These are phyloP conservation scores for Caradrina kadenii DNA, from an alignment of 2,888 invertebrate genomes.

Conservation along the genomic window DNA sequence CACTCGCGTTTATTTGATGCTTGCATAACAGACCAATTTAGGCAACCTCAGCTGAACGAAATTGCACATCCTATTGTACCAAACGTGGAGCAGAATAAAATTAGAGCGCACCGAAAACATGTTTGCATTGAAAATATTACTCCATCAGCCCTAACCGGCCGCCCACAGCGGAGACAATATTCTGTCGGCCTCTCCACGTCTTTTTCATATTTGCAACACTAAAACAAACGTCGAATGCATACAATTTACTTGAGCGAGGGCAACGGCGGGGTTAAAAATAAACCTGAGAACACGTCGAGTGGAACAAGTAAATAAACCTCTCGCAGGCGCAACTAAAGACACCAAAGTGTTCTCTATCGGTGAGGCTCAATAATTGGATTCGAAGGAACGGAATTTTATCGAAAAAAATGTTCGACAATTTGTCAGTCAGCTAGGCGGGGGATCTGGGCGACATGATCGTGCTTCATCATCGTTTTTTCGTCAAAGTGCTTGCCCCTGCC, in stretches of 20 bases:
- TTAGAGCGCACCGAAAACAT: conserved; percentile 78
- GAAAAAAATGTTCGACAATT: conserved; percentile 86
- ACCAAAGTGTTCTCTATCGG: conserved; percentile 75
- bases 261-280: conserved; percentile 68
- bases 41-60: conserved; percentile 78
- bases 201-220: conserved; percentile 73
- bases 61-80: conserved; percentile 81
- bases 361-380: conserved; percentile 85
- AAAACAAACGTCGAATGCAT: conserved; percentile 71
- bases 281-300: conserved; percentile 65
- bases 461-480: conserved; percentile 87
- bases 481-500: conserved; percentile 78
- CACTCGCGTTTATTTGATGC: conserved; percentile 78
- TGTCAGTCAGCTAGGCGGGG: conserved; percentile 83
- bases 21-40: conserved; percentile 80
- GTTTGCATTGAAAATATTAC: conserved; percentile 80
- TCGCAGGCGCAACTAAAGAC: conserved; percentile 70
- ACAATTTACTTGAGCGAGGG: conserved; percentile 66
- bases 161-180: conserved; percentile 69
- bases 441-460: conserved; percentile 82
- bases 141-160: conserved; percentile 68
- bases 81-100: conserved; percentile 80
- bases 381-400: conserved; percentile 82
- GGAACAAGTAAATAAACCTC: conserved; percentile 75
- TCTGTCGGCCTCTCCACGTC: conserved; percentile 67